Base-by-base conservation (phyloP, 2,888 invertebrate genomes). In the Synergus gifuensis region DNA sequence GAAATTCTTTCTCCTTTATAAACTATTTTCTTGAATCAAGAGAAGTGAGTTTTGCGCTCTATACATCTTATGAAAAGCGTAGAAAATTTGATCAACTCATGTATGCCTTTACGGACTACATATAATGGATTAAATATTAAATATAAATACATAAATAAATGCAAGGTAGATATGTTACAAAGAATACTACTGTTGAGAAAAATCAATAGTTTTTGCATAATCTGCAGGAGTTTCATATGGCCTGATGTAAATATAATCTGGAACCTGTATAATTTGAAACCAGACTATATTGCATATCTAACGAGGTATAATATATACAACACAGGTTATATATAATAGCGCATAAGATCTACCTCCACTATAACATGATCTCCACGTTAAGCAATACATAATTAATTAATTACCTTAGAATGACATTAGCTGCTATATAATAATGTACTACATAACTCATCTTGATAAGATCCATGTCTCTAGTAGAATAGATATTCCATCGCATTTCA, bases 381-480 rank as follows among this genome's bases (percentile, higher is more conserved):
- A 22, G 18, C n/a, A 54, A 28, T n/a, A n/a, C n/a, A n/a, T 69
- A 69, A 69, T 69, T 69, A 69, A 69, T 69, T 73, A 73, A 73
- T 54, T 69, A 69, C 46, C 46, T 28, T 28, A 54, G 73, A 16
- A 36, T 73, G 73, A 54, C 73, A 49, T 73, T 73, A 73, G 28
- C 73, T 54, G 11, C 11, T 73, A 18, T 36, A 73, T 60, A 60
- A 60, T 60, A 60, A 60, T 22, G 22, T 14, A 60, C 22, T 60
- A 4, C 22, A 22, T 60, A 60, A 54, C 49, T 73, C 73, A 73
- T 49, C 54, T 54, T n/a, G 73, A 54, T 73, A 73, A 73, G 73
- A 36, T 73, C 16, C 73, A 36, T 73, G 54, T 54, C 60, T 60
- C 12, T 22, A 28, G 4, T 12, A 60, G 14, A 60, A 22, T 60